phyloP scores from a whole-genome alignment of 2,113 vertebrate species.

The Hippocampus barbouri region DNA sequence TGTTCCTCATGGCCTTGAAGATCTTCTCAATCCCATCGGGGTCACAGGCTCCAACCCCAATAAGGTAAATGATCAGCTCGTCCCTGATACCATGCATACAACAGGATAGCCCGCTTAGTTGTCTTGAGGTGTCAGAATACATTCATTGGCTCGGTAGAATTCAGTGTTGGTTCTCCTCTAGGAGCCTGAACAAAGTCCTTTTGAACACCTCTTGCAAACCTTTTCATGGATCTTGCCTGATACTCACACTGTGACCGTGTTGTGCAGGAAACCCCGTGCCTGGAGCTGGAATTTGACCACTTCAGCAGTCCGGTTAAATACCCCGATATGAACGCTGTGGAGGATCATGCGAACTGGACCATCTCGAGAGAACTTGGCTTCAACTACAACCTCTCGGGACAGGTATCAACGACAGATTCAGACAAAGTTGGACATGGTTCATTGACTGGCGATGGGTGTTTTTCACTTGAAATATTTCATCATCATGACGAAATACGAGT shows the following conservation, averaged over 20 bases:
- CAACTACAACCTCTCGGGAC: constrained; percentile 87
- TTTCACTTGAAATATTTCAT: background rate
- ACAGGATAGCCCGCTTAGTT: background rate
- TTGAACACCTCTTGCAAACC: background rate
- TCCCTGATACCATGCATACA: background rate
- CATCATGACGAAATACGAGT: background rate
- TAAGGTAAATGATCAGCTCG: constrained; percentile 74
- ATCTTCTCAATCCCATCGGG: constrained; percentile 93
- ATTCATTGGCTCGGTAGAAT: background rate
- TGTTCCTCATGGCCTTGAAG: constrained; percentile 95
- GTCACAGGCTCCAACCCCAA: constrained; percentile 97
- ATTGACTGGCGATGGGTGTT: background rate
- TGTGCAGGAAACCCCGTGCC: constrained; percentile 92
- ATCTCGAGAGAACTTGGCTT: constrained; percentile 92
- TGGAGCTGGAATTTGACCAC: constrained; percentile 97
- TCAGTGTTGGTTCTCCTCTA: background rate
- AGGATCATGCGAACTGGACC: constrained; percentile 93
- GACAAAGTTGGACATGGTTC: background rate
- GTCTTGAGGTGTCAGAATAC: background rate
- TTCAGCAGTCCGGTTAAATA: constrained; percentile 94
- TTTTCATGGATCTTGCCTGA: background rate
- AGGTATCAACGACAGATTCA: constrained; percentile 70
- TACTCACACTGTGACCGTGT: background rate
- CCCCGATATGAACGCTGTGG: constrained; percentile 89
- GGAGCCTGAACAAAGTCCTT: too few relatives aligned